Evolutionary conservation across 2,888 invertebrate genomes (phyloP).

Genomic region (Nomada fucata): DNA sequence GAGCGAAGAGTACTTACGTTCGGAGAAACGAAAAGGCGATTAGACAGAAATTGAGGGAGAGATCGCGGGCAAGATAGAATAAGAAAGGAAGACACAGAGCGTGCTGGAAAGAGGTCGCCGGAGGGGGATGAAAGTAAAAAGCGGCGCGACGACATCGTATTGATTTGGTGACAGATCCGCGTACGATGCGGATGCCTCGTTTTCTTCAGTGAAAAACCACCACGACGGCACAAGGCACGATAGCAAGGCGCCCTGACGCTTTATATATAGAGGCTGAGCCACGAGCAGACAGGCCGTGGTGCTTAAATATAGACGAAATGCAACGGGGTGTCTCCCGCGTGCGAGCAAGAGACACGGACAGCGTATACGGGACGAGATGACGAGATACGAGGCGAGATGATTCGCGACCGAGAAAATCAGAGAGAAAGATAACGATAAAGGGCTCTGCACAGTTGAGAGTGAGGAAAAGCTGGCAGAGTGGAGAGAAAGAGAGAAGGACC

Average conservation of each 20-base stretch:
- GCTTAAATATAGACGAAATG: constrained; percentile 81
- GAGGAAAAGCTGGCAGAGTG: background rate
- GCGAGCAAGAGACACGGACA: constrained; percentile 26
- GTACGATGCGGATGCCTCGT: constrained; percentile 68
- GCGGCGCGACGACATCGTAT: constrained; percentile 76
- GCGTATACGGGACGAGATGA: constrained; percentile 5
- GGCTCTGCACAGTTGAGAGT: background rate
- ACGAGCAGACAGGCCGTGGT: constrained; percentile 72
- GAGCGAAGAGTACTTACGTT: background rate
- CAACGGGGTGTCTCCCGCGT: constrained; percentile 74
- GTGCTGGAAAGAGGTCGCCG: constrained; percentile 43
- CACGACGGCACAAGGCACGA: constrained; percentile 58
- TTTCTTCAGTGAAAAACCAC: constrained; percentile 57
- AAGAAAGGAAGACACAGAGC: constrained; percentile 29
- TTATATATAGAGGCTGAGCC: constrained; percentile 78
- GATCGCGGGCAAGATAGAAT: constrained; percentile 27
- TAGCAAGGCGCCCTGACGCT: constrained; percentile 71
- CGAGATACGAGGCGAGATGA: constrained; percentile 15
- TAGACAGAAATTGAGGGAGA: constrained; percentile 6
- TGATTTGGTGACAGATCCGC: constrained; percentile 79
- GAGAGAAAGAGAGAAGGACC: constrained; percentile 26
- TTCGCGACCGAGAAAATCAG: constrained; percentile 24
- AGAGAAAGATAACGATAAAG: constrained; percentile 43
- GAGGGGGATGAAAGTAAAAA: constrained; percentile 61
- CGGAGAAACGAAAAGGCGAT: no score